Conservation (phyloP, 2,113 vertebrate species). For the Rissa tridactyla region DNA sequence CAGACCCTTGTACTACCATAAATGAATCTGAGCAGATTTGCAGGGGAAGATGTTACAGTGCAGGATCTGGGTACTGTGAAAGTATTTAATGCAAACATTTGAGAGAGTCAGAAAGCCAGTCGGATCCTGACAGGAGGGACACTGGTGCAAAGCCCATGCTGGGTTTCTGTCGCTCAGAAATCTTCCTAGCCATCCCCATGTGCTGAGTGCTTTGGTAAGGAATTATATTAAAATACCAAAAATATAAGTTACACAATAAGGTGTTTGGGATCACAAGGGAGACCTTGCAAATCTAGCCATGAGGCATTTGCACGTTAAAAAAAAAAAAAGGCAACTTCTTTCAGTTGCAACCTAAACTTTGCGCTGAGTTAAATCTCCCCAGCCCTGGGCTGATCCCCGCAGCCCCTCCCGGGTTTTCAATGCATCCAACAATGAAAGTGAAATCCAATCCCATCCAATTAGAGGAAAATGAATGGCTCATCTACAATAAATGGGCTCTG, state of each 20-base stretch:
- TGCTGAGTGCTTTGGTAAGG: neutral
- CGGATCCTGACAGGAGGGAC: neutral
- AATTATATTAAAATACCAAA: neutral
- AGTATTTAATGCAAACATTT: neutral
- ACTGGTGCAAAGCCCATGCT: neutral
- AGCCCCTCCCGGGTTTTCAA: conserved; percentile 59
- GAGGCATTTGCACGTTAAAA: neutral
- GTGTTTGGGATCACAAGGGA: neutral
- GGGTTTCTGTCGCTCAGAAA: neutral
- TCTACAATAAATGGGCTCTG: conserved; percentile 66
- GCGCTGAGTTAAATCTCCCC: conserved; percentile 44
- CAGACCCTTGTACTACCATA: neutral
- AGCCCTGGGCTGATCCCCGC: conserved; percentile 27
- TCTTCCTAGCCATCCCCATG: neutral
- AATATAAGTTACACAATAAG: neutral
- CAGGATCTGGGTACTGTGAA: neutral
- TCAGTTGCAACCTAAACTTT: conserved; percentile 53
- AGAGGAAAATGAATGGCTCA: conserved; percentile 67
- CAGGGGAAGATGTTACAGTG: neutral
- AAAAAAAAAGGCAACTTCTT: neutral
- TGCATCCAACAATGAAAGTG: conserved; percentile 63
- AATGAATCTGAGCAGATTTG: neutral
- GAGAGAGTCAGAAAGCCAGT: neutral
- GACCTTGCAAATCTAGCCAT: neutral
- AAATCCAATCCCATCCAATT: conserved; percentile 72